These are phyloP conservation scores for Melanostoma mellinum DNA, from an alignment of 2,888 invertebrate species.

Conservation along the genomic window DNA sequence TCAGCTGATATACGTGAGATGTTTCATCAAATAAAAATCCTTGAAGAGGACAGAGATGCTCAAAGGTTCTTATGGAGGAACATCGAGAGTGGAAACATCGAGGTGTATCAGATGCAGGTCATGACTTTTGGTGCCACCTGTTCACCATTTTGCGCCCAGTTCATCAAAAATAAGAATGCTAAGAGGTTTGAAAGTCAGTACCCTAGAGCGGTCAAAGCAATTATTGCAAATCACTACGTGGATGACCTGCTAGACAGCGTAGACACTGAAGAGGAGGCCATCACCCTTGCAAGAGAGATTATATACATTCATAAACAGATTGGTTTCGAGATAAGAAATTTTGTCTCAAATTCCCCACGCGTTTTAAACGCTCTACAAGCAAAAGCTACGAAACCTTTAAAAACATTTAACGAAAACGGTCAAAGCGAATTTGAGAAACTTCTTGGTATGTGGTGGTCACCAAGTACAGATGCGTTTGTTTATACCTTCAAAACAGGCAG, in stretches of 20 bases:
- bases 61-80: background rate
- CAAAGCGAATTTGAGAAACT: slow-evolving; percentile 14
- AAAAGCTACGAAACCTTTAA: background rate
- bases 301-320: too few relatives aligned
- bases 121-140: background rate
- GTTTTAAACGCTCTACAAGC: background rate
- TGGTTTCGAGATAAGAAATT: slow-evolving; percentile 45
- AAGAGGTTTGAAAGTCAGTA: slow-evolving; percentile 34
- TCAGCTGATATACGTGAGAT: background rate
- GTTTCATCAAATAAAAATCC: background rate
- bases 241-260: slow-evolving; percentile 74
- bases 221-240: slow-evolving; percentile 15
- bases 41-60: background rate
- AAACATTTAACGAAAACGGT: too few relatives aligned
- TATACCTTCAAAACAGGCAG: slow-evolving; percentile 35
- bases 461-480: slow-evolving; percentile 53
- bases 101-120: slow-evolving; percentile 3
- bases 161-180: slow-evolving; percentile 74
- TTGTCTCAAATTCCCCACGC: slow-evolving; percentile 54
- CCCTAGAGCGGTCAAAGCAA: slow-evolving; percentile 65
- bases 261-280: slow-evolving; percentile 51
- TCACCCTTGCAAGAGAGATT: too few relatives aligned
- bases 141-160: slow-evolving; percentile 28
- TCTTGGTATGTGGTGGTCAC: slow-evolving; percentile 68
- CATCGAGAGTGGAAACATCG: background rate